These are phyloP conservation scores for Sesia bembeciformis DNA, from an alignment of 2,888 invertebrate genomes.

Conservation along the genomic window DNA sequence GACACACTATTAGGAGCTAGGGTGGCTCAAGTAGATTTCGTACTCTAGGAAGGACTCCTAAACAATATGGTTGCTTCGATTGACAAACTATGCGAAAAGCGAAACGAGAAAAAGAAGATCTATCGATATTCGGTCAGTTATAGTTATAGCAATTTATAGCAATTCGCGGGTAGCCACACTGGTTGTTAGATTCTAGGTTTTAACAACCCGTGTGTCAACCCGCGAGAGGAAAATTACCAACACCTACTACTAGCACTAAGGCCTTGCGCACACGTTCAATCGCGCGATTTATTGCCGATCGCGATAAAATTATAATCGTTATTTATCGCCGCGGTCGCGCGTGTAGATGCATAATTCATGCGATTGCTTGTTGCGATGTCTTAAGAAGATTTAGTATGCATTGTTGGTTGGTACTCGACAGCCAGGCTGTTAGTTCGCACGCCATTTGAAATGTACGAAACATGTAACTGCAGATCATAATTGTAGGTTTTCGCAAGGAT, in stretches of 20 bases:
- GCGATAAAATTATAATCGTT: slow-evolving; percentile 69
- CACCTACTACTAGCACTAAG: slow-evolving; percentile 26
- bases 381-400: slow-evolving; percentile 43
- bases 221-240: slow-evolving; percentile 35
- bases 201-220: slow-evolving; percentile 15
- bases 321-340: slow-evolving; percentile 48
- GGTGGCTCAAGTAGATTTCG: too few relatives aligned
- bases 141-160: too few relatives aligned
- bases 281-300: slow-evolving; percentile 42
- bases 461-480: not conserved
- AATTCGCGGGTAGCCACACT: too few relatives aligned
- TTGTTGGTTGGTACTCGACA: slow-evolving; percentile 17
- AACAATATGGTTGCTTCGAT: too few relatives aligned
- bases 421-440: not conserved
- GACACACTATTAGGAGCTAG: too few relatives aligned
- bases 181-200: too few relatives aligned
- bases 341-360: slow-evolving; percentile 65
- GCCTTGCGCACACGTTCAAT: slow-evolving; percentile 35
- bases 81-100: too few relatives aligned
- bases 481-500: not conserved
- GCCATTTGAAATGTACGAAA: not conserved
- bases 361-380: slow-evolving; percentile 37
- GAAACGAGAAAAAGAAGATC: too few relatives aligned
- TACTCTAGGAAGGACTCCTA: too few relatives aligned
- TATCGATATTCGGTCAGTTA: too few relatives aligned